Conservation (phyloP, 30 jellyfish, hydroid and myxozoan species). For the Kudoa iwatai region DNA sequence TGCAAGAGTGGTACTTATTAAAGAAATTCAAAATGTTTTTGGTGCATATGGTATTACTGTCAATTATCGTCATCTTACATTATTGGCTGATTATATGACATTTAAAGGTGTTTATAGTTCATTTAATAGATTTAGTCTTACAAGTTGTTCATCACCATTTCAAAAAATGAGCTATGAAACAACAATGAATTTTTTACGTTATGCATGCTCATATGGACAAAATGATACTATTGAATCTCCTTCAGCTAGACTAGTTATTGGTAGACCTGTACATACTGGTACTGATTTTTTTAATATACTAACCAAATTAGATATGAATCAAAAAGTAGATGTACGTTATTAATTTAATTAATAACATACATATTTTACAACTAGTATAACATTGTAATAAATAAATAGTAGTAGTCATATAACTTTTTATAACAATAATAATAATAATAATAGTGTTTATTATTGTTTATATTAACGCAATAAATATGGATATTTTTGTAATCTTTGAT, state of each 20-base stretch:
- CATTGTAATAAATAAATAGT: no score
- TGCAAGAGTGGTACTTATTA: conserved; percentile 11
- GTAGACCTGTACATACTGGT: conserved; percentile 38
- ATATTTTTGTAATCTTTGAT: no score
- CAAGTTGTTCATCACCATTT: conserved; percentile 45
- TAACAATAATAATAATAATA: no score
- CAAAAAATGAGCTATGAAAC: conserved; percentile 92
- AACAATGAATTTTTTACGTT: conserved; percentile 22
- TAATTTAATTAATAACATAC: no score
- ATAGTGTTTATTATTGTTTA: no score
- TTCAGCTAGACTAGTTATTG: conserved; percentile 62
- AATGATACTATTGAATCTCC: conserved; percentile 76
- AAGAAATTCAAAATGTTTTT: conserved; percentile 61
- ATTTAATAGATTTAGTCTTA: conserved; percentile 41
- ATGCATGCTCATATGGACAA: conserved; percentile 53
- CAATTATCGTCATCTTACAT: conserved; percentile 52
- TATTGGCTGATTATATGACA: conserved; percentile 87
- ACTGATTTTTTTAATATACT: conserved; percentile 18
- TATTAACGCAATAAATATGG: no score
- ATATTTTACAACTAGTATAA: no score
- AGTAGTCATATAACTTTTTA: no score
- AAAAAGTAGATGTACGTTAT: background rate
- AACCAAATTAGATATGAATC: no score
- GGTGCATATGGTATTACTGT: conserved; percentile 54
- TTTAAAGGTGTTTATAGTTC: conserved; percentile 66